These are phyloP conservation scores for Trachurus trachurus DNA, from an alignment of 2,797 vertebrate species.

Conservation along the genomic window DNA sequence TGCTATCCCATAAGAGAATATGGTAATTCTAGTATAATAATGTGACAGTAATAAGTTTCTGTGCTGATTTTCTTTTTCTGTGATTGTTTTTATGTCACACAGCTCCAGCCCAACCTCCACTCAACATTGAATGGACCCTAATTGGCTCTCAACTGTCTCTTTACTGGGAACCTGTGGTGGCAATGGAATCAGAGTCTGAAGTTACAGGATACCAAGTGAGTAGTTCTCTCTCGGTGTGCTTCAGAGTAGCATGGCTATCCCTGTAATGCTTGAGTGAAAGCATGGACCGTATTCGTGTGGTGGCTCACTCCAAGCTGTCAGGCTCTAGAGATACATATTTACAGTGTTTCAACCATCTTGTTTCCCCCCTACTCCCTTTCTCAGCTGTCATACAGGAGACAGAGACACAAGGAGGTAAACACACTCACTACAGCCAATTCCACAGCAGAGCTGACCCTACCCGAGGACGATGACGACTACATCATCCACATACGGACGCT, in stretches of 20 bases:
- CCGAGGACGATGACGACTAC: slow-evolving; percentile 90
- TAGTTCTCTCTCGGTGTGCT: background rate
- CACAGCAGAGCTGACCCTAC: slow-evolving; percentile 90
- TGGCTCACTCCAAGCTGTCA: slow-evolving; percentile 29
- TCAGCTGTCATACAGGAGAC: slow-evolving; percentile 92
- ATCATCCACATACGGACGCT: slow-evolving; percentile 90
- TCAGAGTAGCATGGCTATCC: slow-evolving; percentile 19
- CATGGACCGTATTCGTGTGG: background rate
- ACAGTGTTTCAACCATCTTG: slow-evolving; percentile 10
- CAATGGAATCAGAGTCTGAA: slow-evolving; percentile 94
- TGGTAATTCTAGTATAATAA: slow-evolving; percentile 14
- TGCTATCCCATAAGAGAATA: slow-evolving; percentile 21
- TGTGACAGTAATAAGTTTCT: slow-evolving; percentile 39
- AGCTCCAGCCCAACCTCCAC: slow-evolving; percentile 94
- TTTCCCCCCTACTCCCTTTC: background rate
- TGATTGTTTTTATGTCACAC: slow-evolving; percentile 54
- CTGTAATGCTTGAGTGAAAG: slow-evolving; percentile 10
- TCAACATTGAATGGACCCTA: slow-evolving; percentile 94
- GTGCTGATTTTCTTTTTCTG: slow-evolving; percentile 14
- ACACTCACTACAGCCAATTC: slow-evolving; percentile 88
- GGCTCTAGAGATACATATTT: slow-evolving; percentile 34
- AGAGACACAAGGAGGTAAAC: slow-evolving; percentile 85
- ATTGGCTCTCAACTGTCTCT: slow-evolving; percentile 92
- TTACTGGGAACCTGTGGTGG: slow-evolving; percentile 94
- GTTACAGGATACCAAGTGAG: slow-evolving; percentile 96